Conservation (phyloP, 2,113 vertebrate genomes). For the Colius striatus region DNA sequence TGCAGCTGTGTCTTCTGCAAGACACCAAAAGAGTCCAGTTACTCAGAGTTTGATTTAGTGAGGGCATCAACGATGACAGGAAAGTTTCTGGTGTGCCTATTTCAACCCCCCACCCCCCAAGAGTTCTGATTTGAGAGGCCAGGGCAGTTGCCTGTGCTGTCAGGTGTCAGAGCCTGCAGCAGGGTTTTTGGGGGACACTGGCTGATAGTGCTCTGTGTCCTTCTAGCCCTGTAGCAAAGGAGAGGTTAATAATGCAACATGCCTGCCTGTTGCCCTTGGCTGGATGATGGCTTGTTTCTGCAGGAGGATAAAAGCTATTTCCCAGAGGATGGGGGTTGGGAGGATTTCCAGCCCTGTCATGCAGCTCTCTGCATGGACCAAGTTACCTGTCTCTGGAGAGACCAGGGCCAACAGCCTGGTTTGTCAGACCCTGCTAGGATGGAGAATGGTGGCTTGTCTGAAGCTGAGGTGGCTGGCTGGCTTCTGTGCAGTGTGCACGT, state of each 20-base stretch:
- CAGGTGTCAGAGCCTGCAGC: background rate
- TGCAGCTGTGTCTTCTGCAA: background rate
- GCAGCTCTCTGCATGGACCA: background rate
- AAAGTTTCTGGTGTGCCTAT: background rate
- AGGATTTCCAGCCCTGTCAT: background rate
- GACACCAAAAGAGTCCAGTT: accelerated
- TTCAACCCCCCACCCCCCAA: background rate
- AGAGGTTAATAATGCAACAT: background rate
- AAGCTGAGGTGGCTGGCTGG: background rate
- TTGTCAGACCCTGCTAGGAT: background rate
- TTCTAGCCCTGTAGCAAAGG: background rate
- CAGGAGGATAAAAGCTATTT: background rate
- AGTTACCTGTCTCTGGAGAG: background rate
- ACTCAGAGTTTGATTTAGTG: background rate
- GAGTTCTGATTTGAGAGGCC: background rate
- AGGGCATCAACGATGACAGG: background rate
- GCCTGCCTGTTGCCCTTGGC: background rate
- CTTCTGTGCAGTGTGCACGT: background rate
- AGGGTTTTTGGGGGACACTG: background rate
- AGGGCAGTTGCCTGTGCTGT: background rate
- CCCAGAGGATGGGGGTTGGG: background rate
- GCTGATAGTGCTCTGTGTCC: background rate
- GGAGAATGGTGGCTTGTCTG: background rate
- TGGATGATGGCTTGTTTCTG: background rate
- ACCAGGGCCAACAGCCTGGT: background rate